Evolutionary conservation across 2,113 vertebrate genomes (phyloP), one percentile per base, ranked within the genome.

Genomic region (Toxostoma redivivum): DNA sequence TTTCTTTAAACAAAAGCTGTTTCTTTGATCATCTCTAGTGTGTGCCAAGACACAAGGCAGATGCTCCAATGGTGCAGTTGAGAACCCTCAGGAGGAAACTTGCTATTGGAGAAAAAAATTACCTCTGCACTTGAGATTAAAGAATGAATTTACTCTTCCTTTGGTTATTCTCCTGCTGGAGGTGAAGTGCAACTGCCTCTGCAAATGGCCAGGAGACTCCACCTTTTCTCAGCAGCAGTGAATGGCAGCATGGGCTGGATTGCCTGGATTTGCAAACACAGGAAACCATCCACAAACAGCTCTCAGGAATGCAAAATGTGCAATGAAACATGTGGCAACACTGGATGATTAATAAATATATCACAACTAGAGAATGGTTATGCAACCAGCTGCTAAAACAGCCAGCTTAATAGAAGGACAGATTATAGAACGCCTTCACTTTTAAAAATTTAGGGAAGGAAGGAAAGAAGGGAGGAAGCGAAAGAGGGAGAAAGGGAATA

Each of bases 1-100:
- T 61, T 89, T 80, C 61, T 89, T 92, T 91, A 76, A 96, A 91
- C n/a, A 67, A 94, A 95, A 89, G 37, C 48, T 95, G 80, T 25
- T 78, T 45, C 64, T 88, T 91, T 92, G 67, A 94, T 95, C 79
- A 54, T 50, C 30, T 85, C 70, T 64, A 80, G 50, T 42, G 25
- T 70, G 47, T 69, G 65, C 40, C 86, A 92, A 82, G 73, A 81
- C 64, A 81, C 38, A 88, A 93, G 66, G 66, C 47, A 71, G 66
- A 40, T 77, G 61, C 30, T 88, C 30, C 65, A 81, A 50, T 44
- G 37, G 24, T 79, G 9, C 58, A 48, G 58, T 58, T 80, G 37
- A 64, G 50, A 60, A 72, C 6, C 9, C 44, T 86, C 20, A 56
- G 61, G 86, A 90, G 65, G 90, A 61, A 84, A 22, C 15, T 81